Percentiles rank a stretch among this genome's conserved stretches.
Evolutionary conservation across 1,140 invertebrate genomes (phyloP).

Genomic region (Solen grandis): DNA sequence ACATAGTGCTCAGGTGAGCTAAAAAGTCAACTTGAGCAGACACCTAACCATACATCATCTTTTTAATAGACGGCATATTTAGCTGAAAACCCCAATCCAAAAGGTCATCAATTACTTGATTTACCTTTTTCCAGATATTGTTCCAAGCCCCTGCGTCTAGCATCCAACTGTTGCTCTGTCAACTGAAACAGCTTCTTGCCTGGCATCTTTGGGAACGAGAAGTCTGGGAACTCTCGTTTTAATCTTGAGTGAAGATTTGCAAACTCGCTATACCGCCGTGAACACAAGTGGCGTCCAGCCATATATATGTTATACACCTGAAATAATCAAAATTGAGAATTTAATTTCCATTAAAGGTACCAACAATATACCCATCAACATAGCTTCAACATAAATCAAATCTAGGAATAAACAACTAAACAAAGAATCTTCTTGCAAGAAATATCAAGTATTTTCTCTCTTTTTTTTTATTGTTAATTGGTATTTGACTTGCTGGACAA

Average conservation of each 20-base stretch:
- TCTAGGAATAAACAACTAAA: too few relatives aligned
- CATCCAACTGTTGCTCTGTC: constrained; percentile 98
- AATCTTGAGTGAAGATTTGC: constrained; percentile 93
- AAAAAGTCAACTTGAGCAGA: too few relatives aligned
- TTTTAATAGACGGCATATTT: too few relatives aligned
- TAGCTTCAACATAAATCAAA: too few relatives aligned
- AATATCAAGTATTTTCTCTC: too few relatives aligned
- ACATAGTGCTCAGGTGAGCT: not conserved
- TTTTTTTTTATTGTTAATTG: too few relatives aligned
- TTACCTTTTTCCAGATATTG: constrained; percentile 96
- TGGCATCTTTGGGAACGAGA: constrained; percentile 98
- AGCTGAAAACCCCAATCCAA: too few relatives aligned
- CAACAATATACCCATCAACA: too few relatives aligned
- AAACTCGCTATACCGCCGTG: constrained; percentile 97
- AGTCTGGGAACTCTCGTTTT: constrained; percentile 98
- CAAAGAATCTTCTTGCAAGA: too few relatives aligned
- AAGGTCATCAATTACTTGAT: too few relatives aligned
- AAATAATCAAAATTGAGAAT: constrained; percentile 51
- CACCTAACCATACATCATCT: too few relatives aligned
- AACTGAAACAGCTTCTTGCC: constrained; percentile 98
- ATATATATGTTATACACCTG: constrained; percentile 98
- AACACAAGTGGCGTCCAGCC: constrained; percentile 98
- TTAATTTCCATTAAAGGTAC: not conserved
- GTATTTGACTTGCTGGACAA: too few relatives aligned
- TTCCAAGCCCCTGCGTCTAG: constrained; percentile 94